A percentile compares a stretch with the other conserved stretches of the same genome.
These are phyloP conservation scores for Carettochelys insculpta DNA, from an alignment of 2,113 vertebrate species.

Conservation along the genomic window DNA sequence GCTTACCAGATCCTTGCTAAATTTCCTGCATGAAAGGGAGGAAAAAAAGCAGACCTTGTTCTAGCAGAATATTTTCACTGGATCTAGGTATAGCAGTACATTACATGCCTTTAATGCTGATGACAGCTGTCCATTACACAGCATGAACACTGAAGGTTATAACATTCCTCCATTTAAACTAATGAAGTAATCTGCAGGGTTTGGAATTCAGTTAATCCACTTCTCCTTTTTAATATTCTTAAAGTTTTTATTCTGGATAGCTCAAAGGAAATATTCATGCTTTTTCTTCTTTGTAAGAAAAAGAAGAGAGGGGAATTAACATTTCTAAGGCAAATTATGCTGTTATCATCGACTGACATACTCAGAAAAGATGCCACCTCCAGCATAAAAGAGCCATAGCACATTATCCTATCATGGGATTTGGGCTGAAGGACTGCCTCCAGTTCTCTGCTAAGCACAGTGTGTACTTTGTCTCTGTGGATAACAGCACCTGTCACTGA, in stretches of 20 bases:
- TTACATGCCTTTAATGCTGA: background rate
- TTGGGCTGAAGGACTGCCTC: conserved; percentile 44
- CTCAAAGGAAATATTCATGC: conserved; percentile 47
- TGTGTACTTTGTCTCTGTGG: conserved; percentile 47
- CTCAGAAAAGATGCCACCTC: conserved; percentile 60
- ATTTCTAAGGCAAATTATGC: conserved; percentile 69
- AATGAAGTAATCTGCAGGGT: conserved; percentile 12
- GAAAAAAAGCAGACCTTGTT: conserved; percentile 1
- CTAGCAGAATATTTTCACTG: background rate
- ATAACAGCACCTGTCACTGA: conserved; percentile 49
- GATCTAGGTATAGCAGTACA: background rate
- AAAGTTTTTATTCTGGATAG: conserved; percentile 60
- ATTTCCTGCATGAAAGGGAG: conserved; percentile 1
- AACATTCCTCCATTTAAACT: conserved; percentile 46
- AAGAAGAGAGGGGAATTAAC: conserved; percentile 53
- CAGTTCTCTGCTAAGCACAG: conserved; percentile 47
- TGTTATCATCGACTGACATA: conserved; percentile 70
- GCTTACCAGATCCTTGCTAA: conserved; percentile 41
- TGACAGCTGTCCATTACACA: background rate
- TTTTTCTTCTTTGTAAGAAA: conserved; percentile 63
- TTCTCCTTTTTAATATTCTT: conserved; percentile 59
- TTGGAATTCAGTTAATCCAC: conserved; percentile 54
- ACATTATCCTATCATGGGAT: conserved; percentile 65
- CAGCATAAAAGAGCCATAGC: conserved; percentile 48
- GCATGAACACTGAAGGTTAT: background rate